Percentiles rank a stretch among this genome's conserved stretches.
Conservation (phyloP, 2,888 invertebrate species). For the Cepaea hortensis region DNA sequence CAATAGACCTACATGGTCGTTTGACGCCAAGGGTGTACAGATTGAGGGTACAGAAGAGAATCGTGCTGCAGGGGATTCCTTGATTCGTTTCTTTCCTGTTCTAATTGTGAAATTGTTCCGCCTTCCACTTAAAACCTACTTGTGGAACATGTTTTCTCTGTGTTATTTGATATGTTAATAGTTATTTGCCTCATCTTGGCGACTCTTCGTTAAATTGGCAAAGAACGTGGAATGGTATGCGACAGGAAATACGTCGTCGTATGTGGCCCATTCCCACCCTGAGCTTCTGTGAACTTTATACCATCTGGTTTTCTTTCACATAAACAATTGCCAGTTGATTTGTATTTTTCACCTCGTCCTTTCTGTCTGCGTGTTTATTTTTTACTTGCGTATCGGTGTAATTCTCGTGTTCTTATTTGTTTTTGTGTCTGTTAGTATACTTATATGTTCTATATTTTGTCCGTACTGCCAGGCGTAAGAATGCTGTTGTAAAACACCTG, state of each 20-base stretch:
- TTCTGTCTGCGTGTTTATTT: not conserved
- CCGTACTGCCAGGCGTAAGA: too few relatives aligned
- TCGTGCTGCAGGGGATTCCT: not conserved
- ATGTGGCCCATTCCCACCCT: not conserved
- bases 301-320: too few relatives aligned
- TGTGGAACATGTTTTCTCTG: not conserved
- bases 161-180: slow-evolving; percentile 19
- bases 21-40: not conserved
- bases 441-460: too few relatives aligned
- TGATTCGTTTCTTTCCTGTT: not conserved
- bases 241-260: slow-evolving; percentile 8
- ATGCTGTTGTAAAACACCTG: too few relatives aligned
- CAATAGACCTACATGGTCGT: not conserved
- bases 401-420: too few relatives aligned
- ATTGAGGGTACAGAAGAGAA: not conserved
- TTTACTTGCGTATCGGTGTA: not conserved
- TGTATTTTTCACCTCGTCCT: not conserved
- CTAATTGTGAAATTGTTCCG: not conserved
- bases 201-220: not conserved
- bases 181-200: slow-evolving; percentile 3
- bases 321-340: not conserved
- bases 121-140: not conserved
- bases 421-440: too few relatives aligned
- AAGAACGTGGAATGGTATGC: slow-evolving; percentile 19
- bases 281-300: too few relatives aligned